phyloP scores from a whole-genome alignment of 2,113 vertebrate species.

The Cyprinodon variegatus region DNA sequence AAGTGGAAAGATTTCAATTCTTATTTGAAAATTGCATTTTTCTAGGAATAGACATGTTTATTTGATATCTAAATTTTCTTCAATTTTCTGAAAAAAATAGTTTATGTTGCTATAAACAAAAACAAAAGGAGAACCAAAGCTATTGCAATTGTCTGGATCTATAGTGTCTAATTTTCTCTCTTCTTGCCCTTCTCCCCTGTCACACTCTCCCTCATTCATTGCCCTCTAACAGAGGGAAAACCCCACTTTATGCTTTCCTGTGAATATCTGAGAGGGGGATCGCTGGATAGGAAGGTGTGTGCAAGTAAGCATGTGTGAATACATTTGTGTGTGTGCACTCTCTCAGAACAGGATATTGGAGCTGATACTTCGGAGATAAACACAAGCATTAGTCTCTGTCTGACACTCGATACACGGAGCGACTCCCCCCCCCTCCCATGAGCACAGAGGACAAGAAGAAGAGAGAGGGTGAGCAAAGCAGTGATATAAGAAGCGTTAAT shows the following conservation, averaged over 20 bases:
- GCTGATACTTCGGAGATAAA: conserved; percentile 73
- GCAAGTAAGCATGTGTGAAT: conserved; percentile 19
- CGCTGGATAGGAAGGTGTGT: conserved; percentile 36
- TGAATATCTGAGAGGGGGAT: conserved; percentile 45
- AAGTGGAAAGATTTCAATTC: background rate
- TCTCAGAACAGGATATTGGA: conserved; percentile 67
- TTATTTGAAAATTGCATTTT: background rate
- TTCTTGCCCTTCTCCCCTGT: conserved; percentile 22
- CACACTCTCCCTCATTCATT: conserved; percentile 39
- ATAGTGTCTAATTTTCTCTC: conserved; percentile 7
- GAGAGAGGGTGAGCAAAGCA: conserved; percentile 46
- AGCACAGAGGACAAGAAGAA: conserved; percentile 21
- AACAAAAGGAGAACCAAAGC: background rate
- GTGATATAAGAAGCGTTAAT: conserved; percentile 55
- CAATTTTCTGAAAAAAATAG: no score
- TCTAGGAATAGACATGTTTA: no score
- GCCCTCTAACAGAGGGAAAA: conserved; percentile 72
- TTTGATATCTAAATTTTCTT: no score
- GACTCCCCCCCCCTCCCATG: conserved; percentile 13
- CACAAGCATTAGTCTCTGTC: conserved; percentile 74
- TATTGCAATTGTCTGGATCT: no score
- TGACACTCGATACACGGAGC: conserved; percentile 63
- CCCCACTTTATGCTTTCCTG: conserved; percentile 57
- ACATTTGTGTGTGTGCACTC: conserved; percentile 43
- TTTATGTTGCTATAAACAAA: background rate